A percentile compares a stretch with the other conserved stretches of the same genome.
Evolutionary conservation across 2,113 vertebrate genomes (phyloP).

Genomic region (Chitala chitala): DNA sequence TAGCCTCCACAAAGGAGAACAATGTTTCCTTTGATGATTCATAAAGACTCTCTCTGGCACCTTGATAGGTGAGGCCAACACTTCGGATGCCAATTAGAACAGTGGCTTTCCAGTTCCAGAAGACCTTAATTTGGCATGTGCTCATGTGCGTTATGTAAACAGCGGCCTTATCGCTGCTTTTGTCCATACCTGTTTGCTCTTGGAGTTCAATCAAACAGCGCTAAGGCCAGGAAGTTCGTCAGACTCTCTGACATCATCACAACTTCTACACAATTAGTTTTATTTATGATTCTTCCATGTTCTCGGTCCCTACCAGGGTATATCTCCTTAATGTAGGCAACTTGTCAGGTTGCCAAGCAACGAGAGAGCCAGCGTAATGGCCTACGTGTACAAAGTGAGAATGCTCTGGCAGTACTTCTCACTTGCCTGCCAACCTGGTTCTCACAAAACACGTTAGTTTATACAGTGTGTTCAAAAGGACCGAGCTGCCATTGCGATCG

Average conservation of each 20-base stretch:
- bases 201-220: not conserved
- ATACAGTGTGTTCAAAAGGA: no score
- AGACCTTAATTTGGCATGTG: not conserved
- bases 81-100: not conserved
- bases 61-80: not conserved
- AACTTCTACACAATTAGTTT: conserved; percentile 21
- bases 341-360: conserved; percentile 41
- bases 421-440: no score
- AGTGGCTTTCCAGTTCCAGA: not conserved
- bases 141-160: conserved; percentile 10
- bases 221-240: not conserved
- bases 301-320: conserved; percentile 20
- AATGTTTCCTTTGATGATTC: conserved; percentile 1
- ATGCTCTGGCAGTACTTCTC: conserved; percentile 47
- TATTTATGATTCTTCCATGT: conserved; percentile 23
- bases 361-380: conserved; percentile 32
- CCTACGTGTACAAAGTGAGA: conserved; percentile 44
- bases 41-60: not conserved
- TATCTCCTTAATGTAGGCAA: conserved; percentile 31
- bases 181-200: not conserved
- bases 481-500: no score
- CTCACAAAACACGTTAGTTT: no score
- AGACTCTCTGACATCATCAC: no score
- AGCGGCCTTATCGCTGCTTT: no score
- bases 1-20: not conserved